phyloP scores from a whole-genome alignment of 2,888 invertebrate genomes.

The Elmis aenea region DNA sequence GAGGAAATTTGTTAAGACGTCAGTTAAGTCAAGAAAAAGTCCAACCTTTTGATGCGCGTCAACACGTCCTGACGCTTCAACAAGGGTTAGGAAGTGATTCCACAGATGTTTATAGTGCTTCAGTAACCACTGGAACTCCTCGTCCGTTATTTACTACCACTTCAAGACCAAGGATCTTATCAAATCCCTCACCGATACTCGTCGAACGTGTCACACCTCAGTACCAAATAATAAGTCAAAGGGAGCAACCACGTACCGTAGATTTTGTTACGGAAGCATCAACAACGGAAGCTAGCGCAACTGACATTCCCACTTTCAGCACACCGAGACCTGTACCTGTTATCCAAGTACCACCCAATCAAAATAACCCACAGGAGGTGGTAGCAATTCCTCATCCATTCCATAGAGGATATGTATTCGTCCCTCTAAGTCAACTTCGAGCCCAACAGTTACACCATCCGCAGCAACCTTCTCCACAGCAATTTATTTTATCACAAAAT shows the following conservation, averaged over 20 bases:
- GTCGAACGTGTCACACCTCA: constrained; percentile 16
- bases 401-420: constrained; percentile 39
- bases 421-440: constrained; percentile 37
- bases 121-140: constrained; percentile 58
- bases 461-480: constrained; percentile 12
- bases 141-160: constrained; percentile 64
- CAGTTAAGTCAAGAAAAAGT: constrained; percentile 57
- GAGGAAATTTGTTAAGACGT: constrained; percentile 58
- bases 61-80: constrained; percentile 54
- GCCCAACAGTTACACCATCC: constrained; percentile 7
- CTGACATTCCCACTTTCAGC: constrained; percentile 49
- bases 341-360: constrained; percentile 50
- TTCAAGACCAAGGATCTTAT: constrained; percentile 51
- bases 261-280: constrained; percentile 35
- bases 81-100: constrained; percentile 62
- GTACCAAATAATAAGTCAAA: constrained; percentile 11
- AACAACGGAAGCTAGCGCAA: constrained; percentile 50
- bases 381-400: constrained; percentile 48
- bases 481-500: constrained; percentile 12
- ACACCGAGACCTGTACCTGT: constrained; percentile 54
- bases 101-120: constrained; percentile 64
- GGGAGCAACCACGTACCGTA: background rate
- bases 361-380: constrained; percentile 37
- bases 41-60: constrained; percentile 46
- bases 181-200: constrained; percentile 14